Base-by-base conservation (phyloP, 2,113 vertebrate species). In the Halichoeres trimaculatus region DNA sequence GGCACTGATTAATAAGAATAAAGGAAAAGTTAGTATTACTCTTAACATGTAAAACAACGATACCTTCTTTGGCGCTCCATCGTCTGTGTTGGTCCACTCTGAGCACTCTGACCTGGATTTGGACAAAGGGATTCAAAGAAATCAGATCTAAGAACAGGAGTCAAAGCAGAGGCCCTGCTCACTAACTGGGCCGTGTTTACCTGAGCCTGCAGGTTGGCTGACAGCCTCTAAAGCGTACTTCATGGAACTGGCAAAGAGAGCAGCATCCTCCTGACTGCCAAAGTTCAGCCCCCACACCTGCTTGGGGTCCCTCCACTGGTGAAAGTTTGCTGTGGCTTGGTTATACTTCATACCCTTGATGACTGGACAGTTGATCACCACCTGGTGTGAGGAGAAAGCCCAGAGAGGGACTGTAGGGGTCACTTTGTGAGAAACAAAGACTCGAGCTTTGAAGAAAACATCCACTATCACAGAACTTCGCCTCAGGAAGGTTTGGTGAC, bases 271-370 rank as follows among this genome's bases (percentile, higher is more conserved):
- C 62, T 95, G 95, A 88, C 85, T 94, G 55, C 93, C 77, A 4
- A 96, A 96, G 88, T 95, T 96, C 80, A 96, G 90, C 17, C 95
- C 95, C 95, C 95, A 96, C 73, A 96, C 95, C 58, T 96, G 94
- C 23, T 94, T 94, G 52, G 92, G 85, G 0, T 96, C 95, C 0
- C 95, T 85, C 95, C 95, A 96, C 87, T 96, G 95, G 77, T 96
- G 95, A 78, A 96, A 96, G 59, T 61, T 95, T 52, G 94, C 85
- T 0, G 95, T 96, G 58, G 95, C 95, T 80, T 96, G 94, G 70
- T 96, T 95, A 34, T 96, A 96, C 76, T 95, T 96, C 81, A 95
- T 88, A 17, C 95, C 95, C 78, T 92, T 94, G 22, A 90, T 2
- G 1, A 96, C 92, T 4, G 95, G 88, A 79, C 94, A 95, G 87